Evolutionary conservation across 2,797 vertebrate species (phyloP).

Genomic region (Lacerta viridis): DNA sequence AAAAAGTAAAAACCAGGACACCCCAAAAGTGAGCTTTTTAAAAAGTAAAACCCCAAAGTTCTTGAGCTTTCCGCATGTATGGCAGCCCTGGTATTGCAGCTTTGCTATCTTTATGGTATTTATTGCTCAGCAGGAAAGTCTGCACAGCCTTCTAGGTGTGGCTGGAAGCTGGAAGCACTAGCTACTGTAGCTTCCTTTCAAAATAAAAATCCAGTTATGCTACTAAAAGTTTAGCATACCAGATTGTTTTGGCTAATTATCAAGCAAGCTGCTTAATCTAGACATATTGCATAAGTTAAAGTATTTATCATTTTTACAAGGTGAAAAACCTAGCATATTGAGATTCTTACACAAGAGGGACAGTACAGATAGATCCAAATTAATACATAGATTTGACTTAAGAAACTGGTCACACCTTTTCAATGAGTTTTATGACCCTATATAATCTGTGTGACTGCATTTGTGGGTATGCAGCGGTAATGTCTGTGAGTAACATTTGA

Average conservation of each 20-base stretch:
- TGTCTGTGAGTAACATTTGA: not conserved
- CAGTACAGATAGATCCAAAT: not conserved
- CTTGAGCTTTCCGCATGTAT: too few species aligned
- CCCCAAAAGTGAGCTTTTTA: too few species aligned
- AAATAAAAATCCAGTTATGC: slow-evolving; percentile 22
- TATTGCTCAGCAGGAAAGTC: not conserved
- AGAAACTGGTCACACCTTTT: not conserved
- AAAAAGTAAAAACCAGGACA: too few species aligned
- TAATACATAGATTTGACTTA: not conserved
- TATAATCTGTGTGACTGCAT: not conserved
- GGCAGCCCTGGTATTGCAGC: not conserved
- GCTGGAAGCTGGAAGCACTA: not conserved
- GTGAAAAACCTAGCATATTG: not conserved
- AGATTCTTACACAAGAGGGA: not conserved
- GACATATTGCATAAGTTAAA: not conserved
- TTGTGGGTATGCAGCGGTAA: not conserved
- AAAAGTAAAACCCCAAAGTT: too few species aligned
- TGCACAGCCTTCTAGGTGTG: slow-evolving; percentile 4
- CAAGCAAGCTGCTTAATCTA: not conserved
- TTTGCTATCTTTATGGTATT: not conserved
- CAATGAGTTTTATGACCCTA: not conserved
- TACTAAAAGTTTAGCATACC: not conserved
- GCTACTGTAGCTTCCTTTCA: not conserved
- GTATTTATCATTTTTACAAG: accelerated
- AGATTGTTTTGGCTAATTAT: not conserved